Evolutionary conservation across 1,140 invertebrate species (phyloP).

Genomic region (Thereuonema tuberculata): DNA sequence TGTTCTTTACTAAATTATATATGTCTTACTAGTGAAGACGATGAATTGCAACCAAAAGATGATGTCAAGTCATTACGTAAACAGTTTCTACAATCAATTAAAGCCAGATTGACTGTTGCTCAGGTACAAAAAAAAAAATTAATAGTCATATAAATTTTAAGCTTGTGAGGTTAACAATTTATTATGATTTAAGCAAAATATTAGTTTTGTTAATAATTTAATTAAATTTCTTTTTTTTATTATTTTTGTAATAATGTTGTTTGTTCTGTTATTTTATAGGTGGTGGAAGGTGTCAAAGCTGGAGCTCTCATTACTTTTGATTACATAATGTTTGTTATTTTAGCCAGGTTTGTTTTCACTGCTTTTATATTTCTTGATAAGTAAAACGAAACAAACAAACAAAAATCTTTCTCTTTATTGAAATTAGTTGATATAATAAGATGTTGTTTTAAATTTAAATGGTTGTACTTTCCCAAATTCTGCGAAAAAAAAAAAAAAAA

Average conservation of each 20-base stretch:
- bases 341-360: slow-evolving; percentile 54
- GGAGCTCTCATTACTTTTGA: slow-evolving; percentile 70
- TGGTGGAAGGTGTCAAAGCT: slow-evolving; percentile 59
- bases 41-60: neutral
- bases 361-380: no score
- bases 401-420: no score
- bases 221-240: no score
- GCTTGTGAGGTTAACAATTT: no score
- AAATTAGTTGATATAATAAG: no score
- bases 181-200: no score
- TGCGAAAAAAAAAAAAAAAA: no score
- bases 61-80: slow-evolving; percentile 21
- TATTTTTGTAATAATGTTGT: neutral
- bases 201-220: no score
- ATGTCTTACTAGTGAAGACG: slow-evolving; percentile 13
- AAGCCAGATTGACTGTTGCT: slow-evolving; percentile 62
- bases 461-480: no score
- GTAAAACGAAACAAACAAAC: no score
- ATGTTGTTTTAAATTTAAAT: no score
- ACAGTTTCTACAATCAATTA: slow-evolving; percentile 34
- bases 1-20: neutral
- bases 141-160: no score
- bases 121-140: slow-evolving; percentile 28
- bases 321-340: slow-evolving; percentile 58
- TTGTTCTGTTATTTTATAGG: slow-evolving; percentile 36